phyloP scores from a whole-genome alignment of 1,140 invertebrate species.

The Rhynchophorus ferrugineus region DNA sequence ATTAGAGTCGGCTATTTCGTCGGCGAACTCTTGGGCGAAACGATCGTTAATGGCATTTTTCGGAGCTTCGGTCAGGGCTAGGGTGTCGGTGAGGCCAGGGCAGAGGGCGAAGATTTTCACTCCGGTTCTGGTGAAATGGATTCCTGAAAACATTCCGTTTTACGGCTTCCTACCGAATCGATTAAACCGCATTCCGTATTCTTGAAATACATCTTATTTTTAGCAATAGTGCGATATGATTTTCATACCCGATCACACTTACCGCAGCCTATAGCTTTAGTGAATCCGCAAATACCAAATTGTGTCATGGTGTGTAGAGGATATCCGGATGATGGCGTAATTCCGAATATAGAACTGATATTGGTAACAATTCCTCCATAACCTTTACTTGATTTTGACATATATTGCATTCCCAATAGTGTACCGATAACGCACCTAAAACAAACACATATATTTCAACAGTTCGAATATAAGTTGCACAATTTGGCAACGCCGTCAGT shows the following conservation, averaged over 20 bases:
- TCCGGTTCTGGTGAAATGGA: conserved; percentile 18
- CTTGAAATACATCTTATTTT: too few relatives aligned
- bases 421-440: conserved; percentile 35
- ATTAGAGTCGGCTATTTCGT: conserved; percentile 26
- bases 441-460: too few relatives aligned
- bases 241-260: too few relatives aligned
- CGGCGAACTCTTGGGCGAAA: conserved; percentile 29
- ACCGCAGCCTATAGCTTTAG: conserved; percentile 41
- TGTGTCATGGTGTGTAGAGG: conserved; percentile 52
- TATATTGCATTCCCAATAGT: conserved; percentile 45
- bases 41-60: conserved; percentile 28
- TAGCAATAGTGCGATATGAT: too few relatives aligned
- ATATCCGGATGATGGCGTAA: conserved; percentile 42
- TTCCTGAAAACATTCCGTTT: conserved; percentile 11
- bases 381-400: conserved; percentile 44
- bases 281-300: conserved; percentile 47
- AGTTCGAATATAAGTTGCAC: too few relatives aligned
- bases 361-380: conserved; percentile 42
- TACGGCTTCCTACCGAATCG: too few relatives aligned
- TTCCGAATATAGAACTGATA: conserved; percentile 42
- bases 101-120: conserved; percentile 32
- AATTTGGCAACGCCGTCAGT: too few relatives aligned
- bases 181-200: too few relatives aligned
- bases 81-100: conserved; percentile 29
- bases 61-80: conserved; percentile 23